Conservation (phyloP, 2,888 invertebrate species). For the Leptinotarsa rubiginosa region DNA sequence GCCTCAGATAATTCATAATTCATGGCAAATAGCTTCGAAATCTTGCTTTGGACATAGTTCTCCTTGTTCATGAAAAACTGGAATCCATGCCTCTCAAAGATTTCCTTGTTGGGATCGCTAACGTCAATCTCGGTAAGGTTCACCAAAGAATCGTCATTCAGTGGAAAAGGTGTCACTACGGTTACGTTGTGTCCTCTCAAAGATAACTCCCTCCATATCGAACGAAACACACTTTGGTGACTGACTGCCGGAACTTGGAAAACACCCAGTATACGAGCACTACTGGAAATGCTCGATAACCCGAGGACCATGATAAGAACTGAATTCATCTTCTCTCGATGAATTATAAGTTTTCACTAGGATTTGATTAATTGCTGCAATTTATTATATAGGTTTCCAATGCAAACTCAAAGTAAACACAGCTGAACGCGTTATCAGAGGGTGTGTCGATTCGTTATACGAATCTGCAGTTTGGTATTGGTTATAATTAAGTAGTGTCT, state of each 20-base stretch:
- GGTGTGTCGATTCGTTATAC: too few relatives aligned
- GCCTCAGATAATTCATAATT: constrained; percentile 49
- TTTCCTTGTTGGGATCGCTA: constrained; percentile 47
- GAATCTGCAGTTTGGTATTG: too few relatives aligned
- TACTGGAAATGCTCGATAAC: constrained; percentile 21
- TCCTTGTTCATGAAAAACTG: constrained; percentile 54
- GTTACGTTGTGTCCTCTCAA: constrained; percentile 58
- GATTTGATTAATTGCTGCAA: neutral
- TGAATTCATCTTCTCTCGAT: constrained; percentile 21
- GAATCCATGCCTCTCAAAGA: constrained; percentile 51
- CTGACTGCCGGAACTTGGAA: constrained; percentile 55
- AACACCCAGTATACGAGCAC: constrained; percentile 53
- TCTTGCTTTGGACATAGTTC: constrained; percentile 48
- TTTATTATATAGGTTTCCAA: neutral
- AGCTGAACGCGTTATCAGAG: too few relatives aligned
- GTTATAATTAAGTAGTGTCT: too few relatives aligned
- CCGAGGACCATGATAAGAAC: constrained; percentile 20
- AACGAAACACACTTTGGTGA: constrained; percentile 54
- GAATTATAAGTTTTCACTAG: neutral
- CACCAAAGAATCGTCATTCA: constrained; percentile 53
- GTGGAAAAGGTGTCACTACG: constrained; percentile 58
- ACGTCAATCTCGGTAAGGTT: constrained; percentile 61
- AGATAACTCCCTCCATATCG: constrained; percentile 57
- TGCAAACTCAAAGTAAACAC: too few relatives aligned
- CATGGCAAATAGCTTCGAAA: constrained; percentile 48